A percentile compares a stretch with the other conserved stretches of the same genome.
These are phyloP conservation scores for Morbakka virulenta DNA, from an alignment of 30 jellyfish, hydroid and myxozoan genomes.

Conservation along the genomic window DNA sequence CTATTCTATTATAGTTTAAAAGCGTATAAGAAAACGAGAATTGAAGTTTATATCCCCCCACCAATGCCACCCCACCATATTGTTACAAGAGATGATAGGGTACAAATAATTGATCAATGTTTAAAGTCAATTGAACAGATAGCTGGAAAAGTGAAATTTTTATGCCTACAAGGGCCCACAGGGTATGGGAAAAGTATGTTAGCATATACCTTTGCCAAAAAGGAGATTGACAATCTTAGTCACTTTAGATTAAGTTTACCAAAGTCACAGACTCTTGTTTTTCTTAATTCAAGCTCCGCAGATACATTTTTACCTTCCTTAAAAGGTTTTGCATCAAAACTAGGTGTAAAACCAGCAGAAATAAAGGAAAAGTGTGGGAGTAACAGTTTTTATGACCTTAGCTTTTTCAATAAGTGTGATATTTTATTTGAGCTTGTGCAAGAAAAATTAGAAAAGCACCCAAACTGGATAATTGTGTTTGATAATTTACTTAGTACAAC, in stretches of 20 bases:
- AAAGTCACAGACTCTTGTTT: slow-evolving; percentile 66
- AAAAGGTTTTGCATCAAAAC: slow-evolving; percentile 78
- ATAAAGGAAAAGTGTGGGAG: slow-evolving; percentile 43
- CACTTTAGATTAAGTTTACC: slow-evolving; percentile 80
- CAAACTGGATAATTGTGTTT: slow-evolving; percentile 87
- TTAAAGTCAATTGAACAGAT: background rate
- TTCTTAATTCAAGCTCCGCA: slow-evolving; percentile 57
- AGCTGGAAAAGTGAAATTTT: slow-evolving; percentile 47
- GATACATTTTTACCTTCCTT: slow-evolving; percentile 67
- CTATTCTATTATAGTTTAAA: slow-evolving; percentile 74
- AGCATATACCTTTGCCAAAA: slow-evolving; percentile 52
- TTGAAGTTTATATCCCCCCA: slow-evolving; percentile 57
- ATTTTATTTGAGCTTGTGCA: slow-evolving; percentile 58
- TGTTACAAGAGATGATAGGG: slow-evolving; percentile 40
- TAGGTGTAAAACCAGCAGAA: slow-evolving; percentile 54
- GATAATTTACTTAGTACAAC: slow-evolving; percentile 78
- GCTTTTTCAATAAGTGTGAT: slow-evolving; percentile 52
- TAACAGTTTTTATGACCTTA: background rate
- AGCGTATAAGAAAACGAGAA: slow-evolving; percentile 71
- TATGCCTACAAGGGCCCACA: slow-evolving; percentile 71
- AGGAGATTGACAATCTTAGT: slow-evolving; percentile 35
- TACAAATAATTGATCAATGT: background rate
- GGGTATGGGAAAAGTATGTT: slow-evolving; percentile 87
- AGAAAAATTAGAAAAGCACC: slow-evolving; percentile 75
- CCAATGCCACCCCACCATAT: slow-evolving; percentile 74